Conservation (phyloP, 2,797 vertebrate species). For the Carcharodon carcharias region DNA sequence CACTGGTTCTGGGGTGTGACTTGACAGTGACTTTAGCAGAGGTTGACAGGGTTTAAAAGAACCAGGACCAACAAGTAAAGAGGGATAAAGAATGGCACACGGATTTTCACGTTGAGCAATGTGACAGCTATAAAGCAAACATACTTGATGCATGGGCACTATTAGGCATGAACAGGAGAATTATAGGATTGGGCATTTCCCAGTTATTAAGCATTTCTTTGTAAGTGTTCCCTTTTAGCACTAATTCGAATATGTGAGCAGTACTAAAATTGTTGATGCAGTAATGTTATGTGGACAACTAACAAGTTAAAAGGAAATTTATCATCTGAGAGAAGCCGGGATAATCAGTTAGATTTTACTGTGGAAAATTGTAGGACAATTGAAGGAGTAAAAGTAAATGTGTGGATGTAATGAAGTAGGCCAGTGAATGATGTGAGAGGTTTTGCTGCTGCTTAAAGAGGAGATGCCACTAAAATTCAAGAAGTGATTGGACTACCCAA, state of each 20-base stretch:
- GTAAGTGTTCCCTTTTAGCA: background rate
- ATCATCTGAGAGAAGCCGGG: background rate
- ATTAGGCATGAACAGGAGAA: background rate
- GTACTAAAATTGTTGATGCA: background rate
- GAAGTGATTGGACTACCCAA: background rate
- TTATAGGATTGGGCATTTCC: background rate
- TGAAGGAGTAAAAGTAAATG: background rate
- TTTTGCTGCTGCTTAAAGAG: background rate
- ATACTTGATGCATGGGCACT: background rate
- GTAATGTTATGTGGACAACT: background rate
- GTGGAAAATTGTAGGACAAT: background rate
- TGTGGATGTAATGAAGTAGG: background rate
- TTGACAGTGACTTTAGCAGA: background rate
- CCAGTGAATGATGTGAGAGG: background rate
- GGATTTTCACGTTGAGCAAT: background rate
- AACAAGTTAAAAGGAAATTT: background rate
- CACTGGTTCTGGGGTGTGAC: background rate
- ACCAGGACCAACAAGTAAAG: background rate
- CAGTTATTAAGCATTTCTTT: background rate
- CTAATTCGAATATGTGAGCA: background rate
- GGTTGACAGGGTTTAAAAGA: background rate
- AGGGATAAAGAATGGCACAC: background rate
- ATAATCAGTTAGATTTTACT: background rate
- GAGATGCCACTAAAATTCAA: background rate
- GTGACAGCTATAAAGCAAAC: background rate